These are phyloP conservation scores for Polyommatus iphigenia DNA, from an alignment of 2,888 invertebrate species.

Conservation along the genomic window DNA sequence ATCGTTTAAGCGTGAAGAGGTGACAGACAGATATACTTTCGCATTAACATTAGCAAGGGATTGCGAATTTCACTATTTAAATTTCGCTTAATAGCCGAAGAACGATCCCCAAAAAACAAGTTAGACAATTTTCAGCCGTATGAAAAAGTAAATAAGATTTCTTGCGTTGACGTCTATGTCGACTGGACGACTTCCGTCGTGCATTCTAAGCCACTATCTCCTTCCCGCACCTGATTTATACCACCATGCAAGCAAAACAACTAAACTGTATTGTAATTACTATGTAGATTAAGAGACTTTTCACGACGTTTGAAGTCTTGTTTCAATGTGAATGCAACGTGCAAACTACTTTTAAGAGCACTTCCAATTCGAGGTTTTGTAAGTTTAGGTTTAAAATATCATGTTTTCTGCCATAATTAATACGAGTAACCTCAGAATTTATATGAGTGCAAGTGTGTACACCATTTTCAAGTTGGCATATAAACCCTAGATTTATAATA, in stretches of 20 bases:
- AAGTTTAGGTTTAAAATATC: too few species aligned
- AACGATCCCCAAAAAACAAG: not conserved
- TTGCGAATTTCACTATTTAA: not conserved
- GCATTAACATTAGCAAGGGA: not conserved
- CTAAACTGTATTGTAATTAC: slow-evolving; percentile 2
- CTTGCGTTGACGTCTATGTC: slow-evolving; percentile 21
- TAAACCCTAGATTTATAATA: too few species aligned
- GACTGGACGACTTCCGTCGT: slow-evolving; percentile 6
- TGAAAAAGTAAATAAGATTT: slow-evolving; percentile 19
- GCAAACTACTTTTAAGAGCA: too few species aligned
- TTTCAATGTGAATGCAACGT: not conserved
- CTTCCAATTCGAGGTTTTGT: too few species aligned
- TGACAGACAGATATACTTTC: too few species aligned
- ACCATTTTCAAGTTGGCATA: too few species aligned
- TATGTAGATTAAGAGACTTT: not conserved
- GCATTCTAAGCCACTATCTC: slow-evolving; percentile 25
- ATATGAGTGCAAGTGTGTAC: too few species aligned
- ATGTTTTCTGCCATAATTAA: too few species aligned
- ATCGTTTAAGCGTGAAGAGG: too few species aligned
- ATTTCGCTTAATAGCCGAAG: not conserved
- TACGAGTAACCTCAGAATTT: too few species aligned
- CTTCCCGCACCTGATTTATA: slow-evolving; percentile 19
- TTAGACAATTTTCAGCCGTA: not conserved
- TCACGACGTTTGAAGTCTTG: not conserved
- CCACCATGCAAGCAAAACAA: not conserved